Percentiles rank a stretch among this genome's conserved stretches.
These are phyloP conservation scores for Pollachius pollachius DNA, from an alignment of 2,113 vertebrate genomes.

Conservation along the genomic window DNA sequence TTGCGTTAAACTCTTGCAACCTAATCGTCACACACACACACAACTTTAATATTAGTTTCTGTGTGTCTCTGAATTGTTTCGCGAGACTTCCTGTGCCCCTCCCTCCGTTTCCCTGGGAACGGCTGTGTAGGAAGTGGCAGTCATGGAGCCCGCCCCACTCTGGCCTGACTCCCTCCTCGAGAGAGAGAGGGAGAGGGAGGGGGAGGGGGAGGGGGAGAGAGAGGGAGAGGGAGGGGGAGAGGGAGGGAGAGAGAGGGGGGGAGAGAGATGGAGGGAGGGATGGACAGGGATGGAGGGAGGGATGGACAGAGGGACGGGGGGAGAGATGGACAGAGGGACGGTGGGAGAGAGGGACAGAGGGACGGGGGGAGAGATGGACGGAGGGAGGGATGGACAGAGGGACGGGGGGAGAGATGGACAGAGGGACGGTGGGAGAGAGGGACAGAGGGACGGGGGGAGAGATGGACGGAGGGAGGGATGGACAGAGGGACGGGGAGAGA, in stretches of 20 bases:
- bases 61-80: conserved; percentile 63
- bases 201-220: background rate
- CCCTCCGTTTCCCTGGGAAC: conserved; percentile 69
- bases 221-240: background rate
- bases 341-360: conserved; percentile 7
- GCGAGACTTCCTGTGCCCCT: conserved; percentile 68
- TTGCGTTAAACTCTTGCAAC: no score
- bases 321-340: background rate
- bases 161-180: conserved; percentile 28
- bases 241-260: background rate
- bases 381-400: conserved; percentile 6
- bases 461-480: background rate
- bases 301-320: background rate
- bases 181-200: background rate
- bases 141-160: conserved; percentile 44
- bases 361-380: background rate
- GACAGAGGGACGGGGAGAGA: background rate
- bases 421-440: conserved; percentile 15
- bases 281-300: background rate
- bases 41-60: conserved; percentile 68
- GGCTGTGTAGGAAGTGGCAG: conserved; percentile 63
- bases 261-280: background rate
- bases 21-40: conserved; percentile 12
- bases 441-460: background rate
- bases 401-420: background rate